A percentile compares a stretch with the other conserved stretches of the same genome.
Evolutionary conservation across 2,113 vertebrate species (phyloP).

Genomic region (Rhadina sibilatrix): DNA sequence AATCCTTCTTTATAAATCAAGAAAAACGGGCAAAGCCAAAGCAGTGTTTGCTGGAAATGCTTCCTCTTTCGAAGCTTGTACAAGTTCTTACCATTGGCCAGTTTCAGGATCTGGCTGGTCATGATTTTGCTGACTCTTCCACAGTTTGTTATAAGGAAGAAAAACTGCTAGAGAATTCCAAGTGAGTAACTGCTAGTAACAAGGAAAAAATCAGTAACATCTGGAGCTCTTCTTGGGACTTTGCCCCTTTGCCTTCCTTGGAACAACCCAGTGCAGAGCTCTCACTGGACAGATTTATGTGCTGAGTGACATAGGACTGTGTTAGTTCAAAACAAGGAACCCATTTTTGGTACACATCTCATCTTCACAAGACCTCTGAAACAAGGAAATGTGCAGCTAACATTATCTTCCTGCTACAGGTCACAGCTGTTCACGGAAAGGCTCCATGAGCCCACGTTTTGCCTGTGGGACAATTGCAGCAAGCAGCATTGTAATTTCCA

Average conservation of each 20-base stretch:
- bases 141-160: not conserved
- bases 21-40: not conserved
- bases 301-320: not conserved
- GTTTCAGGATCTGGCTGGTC: not conserved
- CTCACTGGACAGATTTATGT: not conserved
- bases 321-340: not conserved
- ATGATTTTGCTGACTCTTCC: not conserved
- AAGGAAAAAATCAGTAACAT: constrained; percentile 8
- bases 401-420: not conserved
- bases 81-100: not conserved
- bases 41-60: not conserved
- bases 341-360: not conserved
- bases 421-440: not conserved
- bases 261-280: not conserved
- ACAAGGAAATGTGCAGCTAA: not conserved
- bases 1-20: not conserved
- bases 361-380: not conserved
- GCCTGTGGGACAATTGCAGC: not conserved
- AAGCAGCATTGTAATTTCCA: not conserved
- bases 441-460: not conserved
- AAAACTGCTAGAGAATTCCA: constrained; percentile 2
- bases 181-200: constrained; percentile 17
- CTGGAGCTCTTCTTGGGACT: constrained; percentile 4
- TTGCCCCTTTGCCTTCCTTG: not conserved
- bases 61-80: not conserved